Percentiles rank a stretch among this genome's conserved stretches.
Evolutionary conservation across 2,797 vertebrate genomes (phyloP).

Genomic region (Sebastes taczanowskii): DNA sequence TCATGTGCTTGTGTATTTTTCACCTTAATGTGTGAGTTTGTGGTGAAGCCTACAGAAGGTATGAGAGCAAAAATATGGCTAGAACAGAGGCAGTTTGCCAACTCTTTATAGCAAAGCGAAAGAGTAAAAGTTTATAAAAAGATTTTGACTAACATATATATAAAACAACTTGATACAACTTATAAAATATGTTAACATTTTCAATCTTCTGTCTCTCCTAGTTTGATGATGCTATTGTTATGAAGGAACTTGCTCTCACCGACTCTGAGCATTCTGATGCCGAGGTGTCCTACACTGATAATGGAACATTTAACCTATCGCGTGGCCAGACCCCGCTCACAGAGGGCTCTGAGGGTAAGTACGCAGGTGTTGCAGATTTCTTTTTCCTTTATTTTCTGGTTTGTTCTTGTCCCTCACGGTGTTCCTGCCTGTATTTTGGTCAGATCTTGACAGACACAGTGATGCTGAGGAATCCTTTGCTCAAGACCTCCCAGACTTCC

Average conservation of each 20-base stretch:
- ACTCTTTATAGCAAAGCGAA: not conserved
- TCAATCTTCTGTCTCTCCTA: conserved; percentile 60
- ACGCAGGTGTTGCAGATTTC: not conserved
- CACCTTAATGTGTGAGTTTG: not conserved
- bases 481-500: conserved; percentile 94
- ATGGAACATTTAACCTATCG: conserved; percentile 96
- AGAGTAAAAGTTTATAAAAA: not conserved
- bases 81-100: not conserved
- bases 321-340: conserved; percentile 96
- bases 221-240: conserved; percentile 92
- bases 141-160: not conserved
- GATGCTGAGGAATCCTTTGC: conserved; percentile 97
- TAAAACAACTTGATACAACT: not conserved
- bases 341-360: conserved; percentile 93
- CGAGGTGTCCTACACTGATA: conserved; percentile 96
- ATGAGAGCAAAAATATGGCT: not conserved
- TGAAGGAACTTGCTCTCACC: conserved; percentile 91
- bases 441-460: conserved; percentile 95
- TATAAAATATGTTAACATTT: not conserved
- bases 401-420: not conserved
- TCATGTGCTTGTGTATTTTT: not conserved
- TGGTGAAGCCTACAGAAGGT: not conserved
- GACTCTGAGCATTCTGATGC: conserved; percentile 97
- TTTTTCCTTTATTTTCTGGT: not conserved
- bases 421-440: not conserved